Evolutionary conservation across 2,113 vertebrate species (phyloP).

Genomic region (Campylomormyrus numenius): DNA sequence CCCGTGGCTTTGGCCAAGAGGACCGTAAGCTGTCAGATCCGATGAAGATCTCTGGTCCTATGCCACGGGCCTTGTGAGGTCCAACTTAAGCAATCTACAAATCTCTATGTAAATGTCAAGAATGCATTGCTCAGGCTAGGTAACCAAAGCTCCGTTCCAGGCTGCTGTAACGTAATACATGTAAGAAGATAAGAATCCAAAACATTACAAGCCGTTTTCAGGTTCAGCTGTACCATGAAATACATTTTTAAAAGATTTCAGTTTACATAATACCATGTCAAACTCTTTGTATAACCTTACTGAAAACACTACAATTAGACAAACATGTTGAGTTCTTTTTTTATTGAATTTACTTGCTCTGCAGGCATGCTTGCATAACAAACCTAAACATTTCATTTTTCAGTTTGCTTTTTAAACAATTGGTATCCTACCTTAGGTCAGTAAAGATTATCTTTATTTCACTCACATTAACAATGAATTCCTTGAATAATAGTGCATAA

Average conservation of each 20-base stretch:
- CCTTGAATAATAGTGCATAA: background rate
- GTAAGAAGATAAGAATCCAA: background rate
- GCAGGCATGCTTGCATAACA: background rate
- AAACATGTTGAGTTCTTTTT: background rate
- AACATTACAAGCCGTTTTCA: background rate
- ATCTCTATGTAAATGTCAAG: slow-evolving; percentile 6
- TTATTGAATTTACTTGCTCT: background rate
- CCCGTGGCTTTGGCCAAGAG: background rate
- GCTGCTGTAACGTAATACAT: background rate
- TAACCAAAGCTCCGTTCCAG: background rate
- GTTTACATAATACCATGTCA: background rate
- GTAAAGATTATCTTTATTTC: background rate
- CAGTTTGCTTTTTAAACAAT: background rate
- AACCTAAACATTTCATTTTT: background rate
- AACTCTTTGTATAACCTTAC: background rate
- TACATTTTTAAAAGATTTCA: background rate
- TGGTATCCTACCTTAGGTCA: background rate
- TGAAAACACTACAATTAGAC: background rate
- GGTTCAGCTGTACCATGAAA: background rate
- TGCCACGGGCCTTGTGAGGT: background rate
- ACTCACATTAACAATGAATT: background rate
- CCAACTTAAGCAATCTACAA: background rate
- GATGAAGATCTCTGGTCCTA: slow-evolving; percentile 14
- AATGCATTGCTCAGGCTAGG: background rate
- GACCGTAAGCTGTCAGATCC: slow-evolving; percentile 10